A percentile compares a stretch with the other conserved stretches of the same genome.
Evolutionary conservation across 1,140 invertebrate species (phyloP).

Genomic region (Cyclina sinensis): DNA sequence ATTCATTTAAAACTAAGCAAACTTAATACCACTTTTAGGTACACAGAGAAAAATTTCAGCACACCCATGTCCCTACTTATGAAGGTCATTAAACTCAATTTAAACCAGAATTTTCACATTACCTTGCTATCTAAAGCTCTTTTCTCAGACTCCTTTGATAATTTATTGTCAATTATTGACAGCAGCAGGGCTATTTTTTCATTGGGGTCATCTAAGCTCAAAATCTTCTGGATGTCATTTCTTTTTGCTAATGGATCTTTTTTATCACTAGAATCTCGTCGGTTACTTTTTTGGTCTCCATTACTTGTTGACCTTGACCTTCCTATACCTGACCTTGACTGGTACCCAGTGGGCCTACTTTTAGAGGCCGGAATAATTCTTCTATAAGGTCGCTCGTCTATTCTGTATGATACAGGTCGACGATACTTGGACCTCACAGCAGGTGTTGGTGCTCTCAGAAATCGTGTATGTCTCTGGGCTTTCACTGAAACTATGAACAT

Average conservation of each 20-base stretch:
- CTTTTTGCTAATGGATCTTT: background rate
- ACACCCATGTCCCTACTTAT: too few species aligned
- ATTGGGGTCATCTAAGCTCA: constrained; percentile 61
- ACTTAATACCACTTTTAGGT: too few species aligned
- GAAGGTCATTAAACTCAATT: too few species aligned
- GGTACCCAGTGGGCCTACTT: constrained; percentile 20
- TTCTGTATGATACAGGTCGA: background rate
- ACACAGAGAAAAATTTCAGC: too few species aligned
- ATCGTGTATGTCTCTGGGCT: background rate
- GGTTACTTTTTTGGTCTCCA: background rate
- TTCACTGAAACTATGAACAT: background rate
- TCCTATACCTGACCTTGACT: constrained; percentile 8
- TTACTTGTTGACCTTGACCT: constrained; percentile 3
- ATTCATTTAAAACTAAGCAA: too few species aligned
- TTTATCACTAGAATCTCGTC: background rate
- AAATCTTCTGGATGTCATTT: constrained; percentile 66
- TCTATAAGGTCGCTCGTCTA: background rate
- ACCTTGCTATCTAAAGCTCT: background rate
- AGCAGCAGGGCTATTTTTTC: constrained; percentile 56
- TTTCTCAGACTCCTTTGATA: background rate
- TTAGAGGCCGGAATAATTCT: background rate
- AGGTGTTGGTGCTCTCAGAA: constrained; percentile 24
- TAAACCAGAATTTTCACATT: background rate
- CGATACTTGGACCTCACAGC: background rate
- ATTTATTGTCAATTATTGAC: constrained; percentile 23